Evolutionary conservation across 2,113 vertebrate species (phyloP), one percentile per base, ranked within the genome.

Genomic region (Chionomys nivalis): DNA sequence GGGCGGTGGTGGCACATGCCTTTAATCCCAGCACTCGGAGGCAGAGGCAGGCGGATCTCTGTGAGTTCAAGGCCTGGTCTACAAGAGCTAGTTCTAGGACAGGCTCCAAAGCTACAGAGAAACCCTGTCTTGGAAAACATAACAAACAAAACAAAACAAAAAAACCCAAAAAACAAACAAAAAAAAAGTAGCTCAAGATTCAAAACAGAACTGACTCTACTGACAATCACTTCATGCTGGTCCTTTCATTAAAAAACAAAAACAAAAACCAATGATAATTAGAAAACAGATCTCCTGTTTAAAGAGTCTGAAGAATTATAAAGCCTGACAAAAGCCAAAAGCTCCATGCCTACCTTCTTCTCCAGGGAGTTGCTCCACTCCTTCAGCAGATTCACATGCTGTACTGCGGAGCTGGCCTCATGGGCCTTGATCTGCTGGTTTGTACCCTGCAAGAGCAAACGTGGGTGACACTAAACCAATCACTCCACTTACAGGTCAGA

Each of bases 391-490:
- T 99, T 99, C 96, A 99, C 99, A 89, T 99, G 99, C 97, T 99
- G 99, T 28, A 99, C 99, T 23, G 99, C 99, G 7, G 98, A 99
- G 96, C 98, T 99, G 93, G 99, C 99, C 98, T 99, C 99, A 2
- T 99, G 99, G 79, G 99, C 99, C 98, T 99, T 99, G 97, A 99
- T 98, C 97, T 99, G 99, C 98, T 99, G 99, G 97, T 99, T 99
- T 94, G 99, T 98, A 97, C 99, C 99, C 99, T 99, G 98, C 65
- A 97, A 98, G 98, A 98, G 97, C 94, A 97, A 98, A 98, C 96
- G 97, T n/a, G 82, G 1, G 42, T 5, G 86, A 94, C 94, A 49
- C 97, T 94, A 97, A 98, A 98, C 94, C 94, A 95, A 90, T 76
- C 78, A 82, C 85, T 87, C 92, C 79, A 87, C 88, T 4, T 90